Evolutionary conservation across 2,113 vertebrate species (phyloP), one percentile per base, ranked within the genome.

Genomic region (Bufo gargarizans): DNA sequence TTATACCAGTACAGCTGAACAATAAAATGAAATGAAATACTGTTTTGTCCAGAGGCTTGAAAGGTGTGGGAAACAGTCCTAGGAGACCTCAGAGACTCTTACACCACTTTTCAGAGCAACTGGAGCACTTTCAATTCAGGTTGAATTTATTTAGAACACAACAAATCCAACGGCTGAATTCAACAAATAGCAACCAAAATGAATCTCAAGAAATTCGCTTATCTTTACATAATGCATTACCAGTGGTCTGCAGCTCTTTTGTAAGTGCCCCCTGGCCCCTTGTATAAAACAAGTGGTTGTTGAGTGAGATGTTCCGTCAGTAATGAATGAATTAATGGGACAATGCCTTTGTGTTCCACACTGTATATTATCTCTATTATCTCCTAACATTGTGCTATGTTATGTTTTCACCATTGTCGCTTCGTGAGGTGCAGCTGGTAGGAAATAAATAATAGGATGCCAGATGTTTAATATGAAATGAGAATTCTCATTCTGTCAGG

Each of bases 391-490:
- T 61, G 79, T 81, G 55, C 33, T 59, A 13, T 8, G 17, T 61
- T 81, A 45, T 61, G 8, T 59, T 61, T 17, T 6, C 79, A 43
- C 56, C 56, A 61, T 81, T 61, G 79, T 45, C 79, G 56, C 45
- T 81, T 81, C 61, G 61, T 81, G 58, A 61, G 79, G 79, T 61
- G 79, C 33, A 43, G 79, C 19, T 81, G 33, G 58, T 22, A 81
- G 14, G 58, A 61, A 61, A 45, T 59, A 80, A 80, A 80, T 61
- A 61, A 61, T 22, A 81, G n/a, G 16, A 33, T 61, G 79, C 79
- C 79, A 81, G 79, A 59, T 59, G 79, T 33, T 81, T 61, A 81
- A 19, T 81, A 81, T 19, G 43, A 61, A 81, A 81, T 58, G 22
- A 61, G 22, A 81, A 17, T 59, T 61, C 56, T 59, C 58, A 43